Percentiles rank a stretch among this genome's conserved stretches.
phyloP scores from a whole-genome alignment of 2,113 vertebrate genomes.

The Sphaerodactylus townsendi region DNA sequence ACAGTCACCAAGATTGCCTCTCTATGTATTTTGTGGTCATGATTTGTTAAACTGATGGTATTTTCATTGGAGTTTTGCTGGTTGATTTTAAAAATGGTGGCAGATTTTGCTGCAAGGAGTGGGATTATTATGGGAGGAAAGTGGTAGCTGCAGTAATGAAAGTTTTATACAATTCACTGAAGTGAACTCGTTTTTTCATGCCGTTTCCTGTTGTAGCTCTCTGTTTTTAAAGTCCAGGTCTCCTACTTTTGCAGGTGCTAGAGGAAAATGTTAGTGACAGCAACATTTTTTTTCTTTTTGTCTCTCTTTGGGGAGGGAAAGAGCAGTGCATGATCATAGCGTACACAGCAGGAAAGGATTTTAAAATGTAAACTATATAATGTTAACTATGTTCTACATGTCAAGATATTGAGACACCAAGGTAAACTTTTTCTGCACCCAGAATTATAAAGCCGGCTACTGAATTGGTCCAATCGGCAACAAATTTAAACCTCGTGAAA shows the following conservation, averaged over 20 bases:
- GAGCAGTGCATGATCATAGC: neutral
- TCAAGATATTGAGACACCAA: neutral
- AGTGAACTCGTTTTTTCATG: too few relatives aligned
- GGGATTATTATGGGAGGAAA: neutral
- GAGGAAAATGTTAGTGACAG: neutral
- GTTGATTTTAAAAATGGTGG: neutral
- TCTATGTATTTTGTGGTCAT: neutral
- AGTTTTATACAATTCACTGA: neutral
- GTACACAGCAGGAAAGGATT: too few relatives aligned
- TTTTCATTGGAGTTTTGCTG: too few relatives aligned
- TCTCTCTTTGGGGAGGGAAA: neutral
- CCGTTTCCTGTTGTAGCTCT: neutral
- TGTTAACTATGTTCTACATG: constrained; percentile 22
- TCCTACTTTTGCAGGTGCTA: neutral
- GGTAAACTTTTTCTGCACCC: constrained; percentile 1
- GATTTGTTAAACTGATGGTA: neutral
- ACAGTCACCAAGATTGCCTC: neutral
- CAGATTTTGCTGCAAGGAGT: neutral
- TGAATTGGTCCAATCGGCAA: neutral
- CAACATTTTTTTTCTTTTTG: neutral
- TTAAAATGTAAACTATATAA: neutral
- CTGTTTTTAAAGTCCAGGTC: neutral
- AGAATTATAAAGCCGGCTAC: neutral
- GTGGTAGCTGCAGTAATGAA: neutral
- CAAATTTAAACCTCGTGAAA: constrained; percentile 5